Evolutionary conservation across 1,140 invertebrate species (phyloP), one percentile per base, ranked within the genome.

Genomic region (Venturia canescens): DNA sequence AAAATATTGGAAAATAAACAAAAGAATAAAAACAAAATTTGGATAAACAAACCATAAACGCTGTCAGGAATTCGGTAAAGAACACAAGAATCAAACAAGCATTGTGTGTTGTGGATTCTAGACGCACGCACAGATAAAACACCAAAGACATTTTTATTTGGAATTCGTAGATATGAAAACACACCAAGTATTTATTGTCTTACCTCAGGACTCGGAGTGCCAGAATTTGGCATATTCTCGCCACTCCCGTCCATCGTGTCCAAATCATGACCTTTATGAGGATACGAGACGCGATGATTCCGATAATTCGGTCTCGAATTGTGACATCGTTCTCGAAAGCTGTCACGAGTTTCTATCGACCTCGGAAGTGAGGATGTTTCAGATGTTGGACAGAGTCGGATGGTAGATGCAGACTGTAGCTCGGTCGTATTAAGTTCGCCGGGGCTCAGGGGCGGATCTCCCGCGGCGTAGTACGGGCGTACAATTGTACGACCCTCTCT

Each of bases 181-280:
- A n/a, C n/a, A n/a, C n/a, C n/a, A n/a, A 57, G 5, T n/a, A 53
- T 2, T n/a, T 3, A 57, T 5, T 9, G n/a, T 5, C 82, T 79
- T 82, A 91, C 90, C 83, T 91, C 88, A 5, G 89, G 87, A 82
- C 87, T 90, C 11, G 89, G 85, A n/a, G 86, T 86, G 79, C 84
- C 83, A 79, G 87, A 89, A 75, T 87, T 87, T 31, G 82, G 86
- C 31, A 89, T 87, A 74, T 89, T 87, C 84, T 91, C 90, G 72
- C 89, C 88, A 72, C 89, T 90, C 63, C 83, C 78, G 63, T 89
- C 87, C 53, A 84, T 80, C 80, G 66, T 69, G 21, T 91, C 89
- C 89, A 90, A 90, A 44, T 84, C 89, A 87, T 90, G 84, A 83
- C 90, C 85, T 80, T 87, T 86, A 16, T 74, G 48, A 69, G 26